Base-by-base conservation (phyloP, 2,113 vertebrate species). In the Phrynosoma blainvillii region DNA sequence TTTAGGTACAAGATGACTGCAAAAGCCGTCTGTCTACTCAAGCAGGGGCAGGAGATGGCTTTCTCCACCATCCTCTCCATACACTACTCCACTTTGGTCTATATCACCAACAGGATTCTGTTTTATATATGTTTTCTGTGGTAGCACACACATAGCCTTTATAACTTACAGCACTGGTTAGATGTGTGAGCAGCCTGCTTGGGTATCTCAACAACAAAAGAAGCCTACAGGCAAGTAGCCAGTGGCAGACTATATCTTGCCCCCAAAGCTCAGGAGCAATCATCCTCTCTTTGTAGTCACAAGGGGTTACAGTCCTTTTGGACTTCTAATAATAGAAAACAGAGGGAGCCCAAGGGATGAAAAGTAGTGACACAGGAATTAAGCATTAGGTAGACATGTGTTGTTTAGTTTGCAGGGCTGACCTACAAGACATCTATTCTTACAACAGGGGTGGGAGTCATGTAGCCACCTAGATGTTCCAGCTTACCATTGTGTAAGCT, bases 351-450 rank as follows among this genome's bases (percentile, higher is more conserved):
- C 42, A 68, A 12, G 9, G 23, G 42, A 10, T 30, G 71, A 56
- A 77, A 56, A 52, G 27, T 30, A 74, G 82, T 68, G 40, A 30
- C 40, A 86, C 36, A 56, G 32, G 83, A 86, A 42, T 70, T 7
- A 20, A 71, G 23, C 6, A 47, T 23, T n/a, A 27, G 21, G 8
- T 36, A 42, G 25, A 52, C 70, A 84, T 59, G 2, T 59, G 27
- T 13, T 47, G 5, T 8, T 47, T 32, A 88, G 82, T 87, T 25
- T 66, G 11, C 59, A 88, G 75, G 73, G 62, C 42, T 54, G 27
- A 68, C 30, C 84, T 93, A 93, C 89, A 93, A 89, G 93, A 95
- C 85, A 88, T 84, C 52, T 1, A 74, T 92, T 52, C 59, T 62
- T 14, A 62, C 18, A 18, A 16, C 59, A 62, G 3, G 13, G 59